Percentiles rank a stretch among this genome's conserved stretches.
These are phyloP conservation scores for Deroptyus accipitrinus DNA, from an alignment of 2,113 vertebrate genomes.

Conservation along the genomic window DNA sequence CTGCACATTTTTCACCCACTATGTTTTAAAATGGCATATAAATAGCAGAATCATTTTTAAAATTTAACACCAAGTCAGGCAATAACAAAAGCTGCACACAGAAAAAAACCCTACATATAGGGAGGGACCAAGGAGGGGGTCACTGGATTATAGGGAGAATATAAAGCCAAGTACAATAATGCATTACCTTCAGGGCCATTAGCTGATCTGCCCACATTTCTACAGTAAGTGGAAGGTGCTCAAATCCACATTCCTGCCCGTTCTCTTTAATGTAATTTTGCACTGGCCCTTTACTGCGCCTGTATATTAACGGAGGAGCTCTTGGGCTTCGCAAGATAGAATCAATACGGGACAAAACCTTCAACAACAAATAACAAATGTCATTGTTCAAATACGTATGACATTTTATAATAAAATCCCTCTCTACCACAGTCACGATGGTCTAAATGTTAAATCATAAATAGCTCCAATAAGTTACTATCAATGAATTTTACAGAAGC, in stretches of 20 bases:
- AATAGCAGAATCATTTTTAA: not conserved
- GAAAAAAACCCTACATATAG: rapidly evolving
- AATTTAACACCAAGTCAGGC: not conserved
- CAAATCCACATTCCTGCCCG: slow-evolving; percentile 67
- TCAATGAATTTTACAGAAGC: not conserved
- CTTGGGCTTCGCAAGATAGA: slow-evolving; percentile 74
- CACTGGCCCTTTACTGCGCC: slow-evolving; percentile 54
- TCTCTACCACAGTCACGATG: not conserved
- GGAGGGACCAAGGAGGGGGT: not conserved
- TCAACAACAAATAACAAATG: not conserved
- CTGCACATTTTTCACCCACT: not conserved
- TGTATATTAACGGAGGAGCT: slow-evolving; percentile 72
- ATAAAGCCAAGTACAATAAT: not conserved
- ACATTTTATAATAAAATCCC: not conserved
- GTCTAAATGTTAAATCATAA: not conserved
- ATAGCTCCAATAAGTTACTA: not conserved
- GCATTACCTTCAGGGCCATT: slow-evolving; percentile 77
- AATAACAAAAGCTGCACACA: not conserved
- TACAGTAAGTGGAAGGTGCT: slow-evolving; percentile 79
- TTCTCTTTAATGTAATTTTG: not conserved
- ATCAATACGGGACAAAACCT: slow-evolving; percentile 80
- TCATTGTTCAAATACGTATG: not conserved
- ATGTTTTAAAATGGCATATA: not conserved
- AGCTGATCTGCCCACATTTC: slow-evolving; percentile 88
- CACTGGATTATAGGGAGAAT: not conserved